Conservation (phyloP, 2,888 invertebrate genomes). For the Bellardia pandia region DNA sequence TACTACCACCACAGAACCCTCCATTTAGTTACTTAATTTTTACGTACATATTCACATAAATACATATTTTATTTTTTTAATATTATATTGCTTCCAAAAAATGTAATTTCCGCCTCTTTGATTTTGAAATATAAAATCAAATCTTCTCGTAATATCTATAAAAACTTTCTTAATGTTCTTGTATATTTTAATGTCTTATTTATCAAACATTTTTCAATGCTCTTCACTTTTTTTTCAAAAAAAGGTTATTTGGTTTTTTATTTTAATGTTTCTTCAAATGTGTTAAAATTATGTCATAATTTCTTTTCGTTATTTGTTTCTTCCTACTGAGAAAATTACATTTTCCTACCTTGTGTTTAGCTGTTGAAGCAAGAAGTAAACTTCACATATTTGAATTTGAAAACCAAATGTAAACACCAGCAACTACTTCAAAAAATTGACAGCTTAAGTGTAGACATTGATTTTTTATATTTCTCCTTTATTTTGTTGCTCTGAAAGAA, state of each 20-base stretch:
- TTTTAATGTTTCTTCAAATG: slow-evolving; percentile 30
- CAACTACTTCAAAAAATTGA: slow-evolving; percentile 63
- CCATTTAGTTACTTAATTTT: not conserved
- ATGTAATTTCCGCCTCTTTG: not conserved
- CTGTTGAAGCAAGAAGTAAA: not conserved
- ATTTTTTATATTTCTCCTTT: slow-evolving; percentile 43
- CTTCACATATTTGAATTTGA: slow-evolving; percentile 27
- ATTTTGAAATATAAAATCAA: slow-evolving; percentile 12
- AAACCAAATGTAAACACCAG: slow-evolving; percentile 50
- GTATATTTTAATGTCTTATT: slow-evolving; percentile 25
- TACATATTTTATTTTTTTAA: too few relatives aligned
- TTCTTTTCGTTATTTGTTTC: not conserved
- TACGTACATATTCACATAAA: too few relatives aligned
- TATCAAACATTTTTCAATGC: slow-evolving; percentile 20
- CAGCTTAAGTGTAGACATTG: slow-evolving; percentile 71
- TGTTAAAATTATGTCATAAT: slow-evolving; percentile 58
- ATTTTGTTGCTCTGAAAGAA: slow-evolving; percentile 48
- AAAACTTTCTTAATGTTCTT: not conserved
- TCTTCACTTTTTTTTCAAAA: not conserved
- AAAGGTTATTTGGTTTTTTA: not conserved
- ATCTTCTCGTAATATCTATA: not conserved
- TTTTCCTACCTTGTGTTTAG: not conserved
- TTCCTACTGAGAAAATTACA: slow-evolving; percentile 15
- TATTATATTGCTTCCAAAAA: not conserved
- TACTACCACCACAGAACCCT: not conserved